These are phyloP conservation scores for Trypoxylon attenuatum DNA, from an alignment of 2,888 invertebrate genomes.

Conservation along the genomic window DNA sequence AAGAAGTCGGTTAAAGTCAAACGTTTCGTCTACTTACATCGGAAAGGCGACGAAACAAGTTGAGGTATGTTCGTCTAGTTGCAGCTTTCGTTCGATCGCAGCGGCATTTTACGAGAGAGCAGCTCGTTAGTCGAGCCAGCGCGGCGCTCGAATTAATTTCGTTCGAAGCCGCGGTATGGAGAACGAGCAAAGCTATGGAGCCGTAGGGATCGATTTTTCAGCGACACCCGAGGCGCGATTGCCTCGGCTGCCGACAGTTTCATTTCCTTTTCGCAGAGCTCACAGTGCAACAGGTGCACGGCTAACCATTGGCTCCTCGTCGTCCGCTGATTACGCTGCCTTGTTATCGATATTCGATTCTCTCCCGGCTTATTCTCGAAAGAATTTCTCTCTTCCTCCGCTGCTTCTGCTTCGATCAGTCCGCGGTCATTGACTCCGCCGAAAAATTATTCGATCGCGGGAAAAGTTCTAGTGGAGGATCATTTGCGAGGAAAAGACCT, in stretches of 20 bases:
- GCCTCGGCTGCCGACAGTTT: constrained; percentile 27
- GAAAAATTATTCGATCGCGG: neutral
- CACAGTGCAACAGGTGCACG: constrained; percentile 60
- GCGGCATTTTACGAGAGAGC: no score
- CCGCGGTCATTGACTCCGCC: neutral
- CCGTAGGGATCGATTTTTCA: constrained; percentile 31
- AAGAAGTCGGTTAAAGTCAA: no score
- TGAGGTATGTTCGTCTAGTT: no score
- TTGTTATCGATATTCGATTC: constrained; percentile 37
- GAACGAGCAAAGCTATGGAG: no score
- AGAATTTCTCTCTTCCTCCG: no score
- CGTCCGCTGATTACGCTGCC: constrained; percentile 41
- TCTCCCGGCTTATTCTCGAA: neutral
- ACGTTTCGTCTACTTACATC: no score
- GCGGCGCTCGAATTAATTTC: no score
- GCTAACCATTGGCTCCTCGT: constrained; percentile 50
- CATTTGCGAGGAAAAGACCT: neutral
- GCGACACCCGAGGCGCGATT: constrained; percentile 20
- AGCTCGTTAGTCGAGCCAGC: no score
- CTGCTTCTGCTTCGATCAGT: no score
- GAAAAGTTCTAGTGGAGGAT: neutral
- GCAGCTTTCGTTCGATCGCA: no score
- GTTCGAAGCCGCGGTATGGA: no score
- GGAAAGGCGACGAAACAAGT: no score
- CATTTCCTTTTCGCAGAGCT: constrained; percentile 28